Percentiles rank a stretch among this genome's conserved stretches.
Evolutionary conservation across 2,888 invertebrate species (phyloP).

Genomic region (Entomobrya proxima): DNA sequence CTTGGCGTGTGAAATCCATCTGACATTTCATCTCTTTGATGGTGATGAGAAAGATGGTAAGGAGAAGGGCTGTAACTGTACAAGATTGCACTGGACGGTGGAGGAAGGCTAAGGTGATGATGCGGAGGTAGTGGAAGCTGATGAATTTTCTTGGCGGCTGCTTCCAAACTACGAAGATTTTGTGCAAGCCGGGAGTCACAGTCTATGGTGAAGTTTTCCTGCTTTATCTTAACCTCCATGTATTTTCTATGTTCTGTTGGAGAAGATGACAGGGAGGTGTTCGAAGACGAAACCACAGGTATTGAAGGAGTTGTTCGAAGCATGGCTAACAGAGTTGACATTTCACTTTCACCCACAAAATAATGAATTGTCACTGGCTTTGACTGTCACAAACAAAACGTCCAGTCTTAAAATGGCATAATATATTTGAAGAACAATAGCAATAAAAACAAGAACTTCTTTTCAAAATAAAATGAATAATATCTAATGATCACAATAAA

Average conservation of each 20-base stretch:
- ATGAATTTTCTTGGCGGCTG: conserved; percentile 58
- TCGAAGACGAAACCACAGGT: not conserved
- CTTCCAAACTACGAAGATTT: conserved; percentile 66
- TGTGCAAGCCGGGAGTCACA: conserved; percentile 64
- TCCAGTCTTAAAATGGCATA: too few species aligned
- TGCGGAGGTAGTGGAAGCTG: conserved; percentile 14
- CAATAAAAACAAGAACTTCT: not conserved
- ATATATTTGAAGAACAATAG: not conserved
- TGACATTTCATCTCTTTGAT: conserved; percentile 71
- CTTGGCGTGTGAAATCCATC: conserved; percentile 79
- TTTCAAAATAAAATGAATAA: not conserved
- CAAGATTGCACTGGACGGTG: conserved; percentile 39
- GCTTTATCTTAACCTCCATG: conserved; percentile 71
- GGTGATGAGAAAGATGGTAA: conserved; percentile 33
- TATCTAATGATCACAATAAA: conserved; percentile 25
- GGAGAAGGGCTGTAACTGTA: conserved; percentile 47
- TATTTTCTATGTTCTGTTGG: conserved; percentile 53
- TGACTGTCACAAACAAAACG: not conserved
- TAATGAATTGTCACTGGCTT: not conserved
- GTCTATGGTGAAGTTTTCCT: conserved; percentile 67
- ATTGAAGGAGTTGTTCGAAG: conserved; percentile 33
- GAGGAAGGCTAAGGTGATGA: not conserved
- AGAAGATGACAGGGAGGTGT: not conserved
- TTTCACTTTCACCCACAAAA: conserved; percentile 36
- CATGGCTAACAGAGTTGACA: conserved; percentile 61